Evolutionary conservation across 2,888 invertebrate species (phyloP).

Genomic region (Chydorus sphaericus): DNA sequence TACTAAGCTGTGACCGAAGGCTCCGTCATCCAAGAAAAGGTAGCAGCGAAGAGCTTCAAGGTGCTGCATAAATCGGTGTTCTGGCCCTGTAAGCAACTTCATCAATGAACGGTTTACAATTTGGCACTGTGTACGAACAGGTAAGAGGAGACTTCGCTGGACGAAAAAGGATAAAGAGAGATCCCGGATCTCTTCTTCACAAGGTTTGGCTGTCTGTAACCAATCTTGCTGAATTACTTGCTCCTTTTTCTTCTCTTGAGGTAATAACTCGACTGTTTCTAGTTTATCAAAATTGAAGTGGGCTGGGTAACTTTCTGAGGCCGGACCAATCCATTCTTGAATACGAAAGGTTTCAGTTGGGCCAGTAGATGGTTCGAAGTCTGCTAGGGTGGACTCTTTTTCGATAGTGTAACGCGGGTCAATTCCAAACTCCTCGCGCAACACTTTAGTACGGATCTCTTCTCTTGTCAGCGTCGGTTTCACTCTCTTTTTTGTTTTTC

Average conservation of each 20-base stretch:
- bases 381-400: neutral
- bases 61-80: slow-evolving; percentile 1
- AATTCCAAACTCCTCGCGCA: neutral
- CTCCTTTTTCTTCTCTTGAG: neutral
- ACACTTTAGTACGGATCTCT: neutral
- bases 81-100: neutral
- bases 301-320: neutral
- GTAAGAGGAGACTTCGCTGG: slow-evolving; percentile 3
- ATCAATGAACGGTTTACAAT: neutral
- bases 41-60: neutral
- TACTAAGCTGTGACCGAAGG: slow-evolving; percentile 1
- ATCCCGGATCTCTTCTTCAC: neutral
- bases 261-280: too few relatives aligned
- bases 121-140: neutral
- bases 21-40: slow-evolving; percentile 3
- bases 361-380: neutral
- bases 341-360: neutral
- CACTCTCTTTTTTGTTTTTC: neutral
- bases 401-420: neutral
- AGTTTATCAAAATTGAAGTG: neutral
- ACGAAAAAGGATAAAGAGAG: slow-evolving; percentile 7
- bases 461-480: neutral
- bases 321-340: neutral
- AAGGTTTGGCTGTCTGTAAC: neutral
- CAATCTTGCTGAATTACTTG: neutral